phyloP scores from a whole-genome alignment of 2,797 vertebrate genomes.

The Parambassis ranga region DNA sequence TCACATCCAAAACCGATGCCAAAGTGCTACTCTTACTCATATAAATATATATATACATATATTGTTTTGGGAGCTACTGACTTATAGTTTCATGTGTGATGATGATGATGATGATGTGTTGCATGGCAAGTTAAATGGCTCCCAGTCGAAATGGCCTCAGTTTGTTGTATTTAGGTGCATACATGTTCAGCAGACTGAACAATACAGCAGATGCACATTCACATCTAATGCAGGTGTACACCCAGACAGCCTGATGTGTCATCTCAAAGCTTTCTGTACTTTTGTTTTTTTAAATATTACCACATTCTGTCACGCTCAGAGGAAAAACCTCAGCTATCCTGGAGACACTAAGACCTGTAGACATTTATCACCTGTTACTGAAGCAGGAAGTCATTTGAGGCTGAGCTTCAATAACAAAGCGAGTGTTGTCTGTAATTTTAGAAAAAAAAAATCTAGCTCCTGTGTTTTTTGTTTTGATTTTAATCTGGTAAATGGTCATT shows the following conservation, averaged over 20 bases:
- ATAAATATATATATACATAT: too few relatives aligned
- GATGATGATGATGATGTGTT: too few relatives aligned
- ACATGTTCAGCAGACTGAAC: too few relatives aligned
- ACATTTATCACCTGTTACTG: conserved; percentile 15
- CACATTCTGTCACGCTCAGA: neutral
- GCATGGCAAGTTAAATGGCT: too few relatives aligned
- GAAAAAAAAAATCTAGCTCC: neutral
- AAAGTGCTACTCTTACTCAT: too few relatives aligned
- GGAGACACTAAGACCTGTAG: conserved; percentile 61
- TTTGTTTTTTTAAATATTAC: neutral
- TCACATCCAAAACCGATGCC: too few relatives aligned
- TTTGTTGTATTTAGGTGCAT: too few relatives aligned
- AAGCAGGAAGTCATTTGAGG: conserved; percentile 20
- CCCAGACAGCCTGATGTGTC: neutral
- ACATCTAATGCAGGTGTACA: too few relatives aligned
- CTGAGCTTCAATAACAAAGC: conserved; percentile 9
- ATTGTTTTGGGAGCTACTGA: too few relatives aligned
- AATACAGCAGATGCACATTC: too few relatives aligned
- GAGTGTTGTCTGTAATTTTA: neutral
- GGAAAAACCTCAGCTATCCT: neutral
- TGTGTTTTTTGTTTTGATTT: neutral
- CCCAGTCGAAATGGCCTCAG: too few relatives aligned
- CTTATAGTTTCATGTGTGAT: too few relatives aligned
- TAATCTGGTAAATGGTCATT: neutral
- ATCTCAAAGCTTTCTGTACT: neutral